phyloP scores from a whole-genome alignment of 2,797 vertebrate genomes.

The Silurus aristotelis region DNA sequence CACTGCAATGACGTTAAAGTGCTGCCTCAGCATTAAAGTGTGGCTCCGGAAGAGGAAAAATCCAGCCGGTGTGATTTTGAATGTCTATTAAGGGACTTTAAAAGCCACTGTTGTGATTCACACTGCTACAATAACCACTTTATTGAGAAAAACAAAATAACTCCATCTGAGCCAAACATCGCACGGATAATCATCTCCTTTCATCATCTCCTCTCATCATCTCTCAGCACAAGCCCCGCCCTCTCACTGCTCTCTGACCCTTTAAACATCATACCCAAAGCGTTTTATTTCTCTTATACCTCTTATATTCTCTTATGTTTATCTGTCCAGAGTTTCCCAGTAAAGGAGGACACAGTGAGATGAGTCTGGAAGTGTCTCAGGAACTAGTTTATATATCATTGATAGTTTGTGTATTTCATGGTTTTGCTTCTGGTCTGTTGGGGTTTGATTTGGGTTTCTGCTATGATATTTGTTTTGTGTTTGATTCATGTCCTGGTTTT shows the following conservation, averaged over 20 bases:
- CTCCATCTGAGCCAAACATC: not conserved
- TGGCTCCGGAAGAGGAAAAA: not conserved
- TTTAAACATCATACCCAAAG: not conserved
- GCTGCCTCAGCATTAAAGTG: not conserved
- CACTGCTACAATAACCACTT: not conserved
- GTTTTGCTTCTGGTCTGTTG: not conserved
- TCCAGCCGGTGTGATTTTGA: slow-evolving; percentile 4
- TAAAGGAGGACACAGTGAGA: not conserved
- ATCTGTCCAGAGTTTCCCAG: not conserved
- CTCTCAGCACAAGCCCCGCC: not conserved
- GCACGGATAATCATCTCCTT: not conserved
- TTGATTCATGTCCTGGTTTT: not conserved
- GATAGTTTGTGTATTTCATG: not conserved
- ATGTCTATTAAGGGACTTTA: not conserved
- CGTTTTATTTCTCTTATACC: not conserved
- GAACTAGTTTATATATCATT: not conserved
- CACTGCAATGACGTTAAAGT: not conserved
- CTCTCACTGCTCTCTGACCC: not conserved
- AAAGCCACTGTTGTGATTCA: not conserved
- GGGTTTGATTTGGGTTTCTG: not conserved
- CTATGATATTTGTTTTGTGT: not conserved
- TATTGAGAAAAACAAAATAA: not conserved
- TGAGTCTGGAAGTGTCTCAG: not conserved
- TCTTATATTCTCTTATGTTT: not conserved
- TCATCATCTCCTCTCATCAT: not conserved